Percentiles rank a stretch among this genome's conserved stretches.
Evolutionary conservation across 1,140 invertebrate genomes (phyloP).

Genomic region (Drosophila equinoxialis): DNA sequence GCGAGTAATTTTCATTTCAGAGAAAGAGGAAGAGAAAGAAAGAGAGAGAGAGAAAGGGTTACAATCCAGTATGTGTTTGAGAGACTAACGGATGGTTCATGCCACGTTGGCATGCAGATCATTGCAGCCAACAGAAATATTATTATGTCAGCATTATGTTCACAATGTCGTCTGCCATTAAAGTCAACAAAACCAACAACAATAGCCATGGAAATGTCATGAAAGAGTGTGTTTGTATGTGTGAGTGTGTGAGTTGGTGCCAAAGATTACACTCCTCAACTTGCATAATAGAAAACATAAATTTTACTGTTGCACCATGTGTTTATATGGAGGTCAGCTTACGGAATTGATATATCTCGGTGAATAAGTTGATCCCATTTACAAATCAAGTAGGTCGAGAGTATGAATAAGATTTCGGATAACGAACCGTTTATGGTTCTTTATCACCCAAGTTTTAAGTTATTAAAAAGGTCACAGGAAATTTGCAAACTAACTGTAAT

Average conservation of each 20-base stretch:
- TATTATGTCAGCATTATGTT: constrained; percentile 80
- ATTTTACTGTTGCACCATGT: constrained; percentile 53
- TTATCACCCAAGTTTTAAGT: too few species aligned
- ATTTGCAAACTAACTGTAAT: too few species aligned
- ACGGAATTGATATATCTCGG: constrained; percentile 37
- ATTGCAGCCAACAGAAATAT: constrained; percentile 74
- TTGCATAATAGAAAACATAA: constrained; percentile 72
- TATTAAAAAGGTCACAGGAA: too few species aligned
- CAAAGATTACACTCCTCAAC: background rate
- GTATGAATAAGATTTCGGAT: background rate
- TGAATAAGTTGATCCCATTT: constrained; percentile 32
- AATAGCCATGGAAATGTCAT: constrained; percentile 47
- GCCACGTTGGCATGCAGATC: constrained; percentile 64
- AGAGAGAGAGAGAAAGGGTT: background rate
- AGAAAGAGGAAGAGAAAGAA: background rate
- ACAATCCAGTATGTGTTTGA: too few species aligned
- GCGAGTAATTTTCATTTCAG: constrained; percentile 34
- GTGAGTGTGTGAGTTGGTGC: constrained; percentile 15
- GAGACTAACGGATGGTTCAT: background rate
- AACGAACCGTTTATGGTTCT: too few species aligned
- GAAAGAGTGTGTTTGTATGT: constrained; percentile 39
- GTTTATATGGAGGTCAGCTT: constrained; percentile 23
- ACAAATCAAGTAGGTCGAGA: background rate
- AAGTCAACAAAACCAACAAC: constrained; percentile 55
- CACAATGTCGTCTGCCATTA: constrained; percentile 79